Percentiles rank a stretch among this genome's conserved stretches.
Conservation (phyloP, 1,140 invertebrate species). For the Brachionus calyciflorus region DNA sequence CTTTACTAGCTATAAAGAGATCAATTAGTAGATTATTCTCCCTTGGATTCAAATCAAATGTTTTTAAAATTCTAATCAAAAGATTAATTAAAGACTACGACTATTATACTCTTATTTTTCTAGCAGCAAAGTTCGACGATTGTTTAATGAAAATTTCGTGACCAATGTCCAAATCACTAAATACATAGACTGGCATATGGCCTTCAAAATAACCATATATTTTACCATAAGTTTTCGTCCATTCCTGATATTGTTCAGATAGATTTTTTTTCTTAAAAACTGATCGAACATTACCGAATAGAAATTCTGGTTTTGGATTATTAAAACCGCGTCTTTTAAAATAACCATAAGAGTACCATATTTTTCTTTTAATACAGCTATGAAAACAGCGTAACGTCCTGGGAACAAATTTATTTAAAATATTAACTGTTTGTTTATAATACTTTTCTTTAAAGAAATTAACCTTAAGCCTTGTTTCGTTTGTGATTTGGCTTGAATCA, state of each 20-base stretch:
- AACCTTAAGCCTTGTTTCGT: too few species aligned
- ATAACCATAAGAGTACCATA: slow-evolving; percentile 25
- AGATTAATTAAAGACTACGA: too few species aligned
- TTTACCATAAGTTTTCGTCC: slow-evolving; percentile 58
- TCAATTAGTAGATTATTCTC: slow-evolving; percentile 47
- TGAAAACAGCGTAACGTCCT: too few species aligned
- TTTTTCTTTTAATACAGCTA: slow-evolving; percentile 2
- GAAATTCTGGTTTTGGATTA: background rate
- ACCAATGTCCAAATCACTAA: slow-evolving; percentile 57
- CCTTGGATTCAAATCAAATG: background rate
- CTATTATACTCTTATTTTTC: slow-evolving; percentile 60
- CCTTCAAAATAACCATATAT: slow-evolving; percentile 61
- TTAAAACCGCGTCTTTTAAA: slow-evolving; percentile 22
- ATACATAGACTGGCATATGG: slow-evolving; percentile 57
- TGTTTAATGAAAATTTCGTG: slow-evolving; percentile 61
- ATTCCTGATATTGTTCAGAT: slow-evolving; percentile 49
- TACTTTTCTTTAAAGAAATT: too few species aligned
- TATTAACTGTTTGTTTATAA: too few species aligned
- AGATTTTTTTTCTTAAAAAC: background rate
- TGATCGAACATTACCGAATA: background rate
- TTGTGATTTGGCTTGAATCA: too few species aligned
- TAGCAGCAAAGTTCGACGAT: slow-evolving; percentile 60
- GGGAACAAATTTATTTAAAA: too few species aligned
- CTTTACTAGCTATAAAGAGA: slow-evolving; percentile 53
- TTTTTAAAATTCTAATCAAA: background rate